Evolutionary conservation across 2,113 vertebrate species (phyloP).

Genomic region (Plestiodon gilberti): DNA sequence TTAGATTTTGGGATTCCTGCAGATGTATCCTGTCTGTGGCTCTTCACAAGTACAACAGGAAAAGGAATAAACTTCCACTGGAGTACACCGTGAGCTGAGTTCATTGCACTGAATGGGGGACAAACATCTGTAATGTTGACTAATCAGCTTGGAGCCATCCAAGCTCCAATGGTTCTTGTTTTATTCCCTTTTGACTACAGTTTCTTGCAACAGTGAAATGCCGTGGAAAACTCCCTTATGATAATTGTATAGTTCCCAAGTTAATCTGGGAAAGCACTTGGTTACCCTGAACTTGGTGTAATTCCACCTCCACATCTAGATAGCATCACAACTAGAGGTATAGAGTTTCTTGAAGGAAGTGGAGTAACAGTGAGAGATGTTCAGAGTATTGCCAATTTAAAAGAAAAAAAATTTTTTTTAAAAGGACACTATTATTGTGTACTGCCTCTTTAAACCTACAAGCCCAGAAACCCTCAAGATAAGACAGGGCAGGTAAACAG

Average conservation of each 20-base stretch:
- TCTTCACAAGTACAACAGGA: constrained; percentile 71
- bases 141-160: constrained; percentile 9
- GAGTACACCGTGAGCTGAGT: constrained; percentile 21
- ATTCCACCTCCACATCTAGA: no score
- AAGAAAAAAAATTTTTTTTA: no score
- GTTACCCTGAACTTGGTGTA: not conserved
- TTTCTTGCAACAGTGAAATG: rapidly evolving
- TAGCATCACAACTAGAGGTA: no score
- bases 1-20: constrained; percentile 73
- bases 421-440: no score
- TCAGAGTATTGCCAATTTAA: no score
- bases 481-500: no score
- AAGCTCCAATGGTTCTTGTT: not conserved
- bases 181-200: rapidly evolving
- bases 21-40: constrained; percentile 75
- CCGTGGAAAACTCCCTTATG: no score
- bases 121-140: constrained; percentile 25
- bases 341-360: no score
- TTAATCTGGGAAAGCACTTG: not conserved
- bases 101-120: constrained; percentile 31
- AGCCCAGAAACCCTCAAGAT: no score
- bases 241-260: not conserved
- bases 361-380: no score
- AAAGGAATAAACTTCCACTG: constrained; percentile 65
- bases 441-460: no score